These are phyloP conservation scores for Phoxinus dragarum DNA, from an alignment of 2,797 vertebrate genomes.

Conservation along the genomic window DNA sequence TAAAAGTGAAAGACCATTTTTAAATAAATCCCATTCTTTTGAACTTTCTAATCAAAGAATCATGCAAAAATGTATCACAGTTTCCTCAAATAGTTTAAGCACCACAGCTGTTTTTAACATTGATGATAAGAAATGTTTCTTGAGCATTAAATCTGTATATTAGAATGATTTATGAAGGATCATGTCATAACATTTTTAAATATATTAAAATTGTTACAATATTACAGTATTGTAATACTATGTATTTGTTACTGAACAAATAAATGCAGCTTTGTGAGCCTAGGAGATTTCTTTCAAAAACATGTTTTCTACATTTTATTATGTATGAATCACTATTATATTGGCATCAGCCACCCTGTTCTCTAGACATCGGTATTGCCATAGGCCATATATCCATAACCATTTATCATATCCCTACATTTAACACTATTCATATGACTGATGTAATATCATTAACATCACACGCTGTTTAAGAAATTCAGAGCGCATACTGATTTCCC, in stretches of 20 bases:
- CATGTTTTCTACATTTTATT: not conserved
- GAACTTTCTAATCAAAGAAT: not conserved
- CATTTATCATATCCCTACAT: slow-evolving; percentile 4
- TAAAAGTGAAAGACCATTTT: not conserved
- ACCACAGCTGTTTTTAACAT: not conserved
- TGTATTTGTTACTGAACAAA: too few relatives aligned
- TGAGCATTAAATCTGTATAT: not conserved
- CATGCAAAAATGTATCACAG: not conserved
- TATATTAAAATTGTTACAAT: too few relatives aligned
- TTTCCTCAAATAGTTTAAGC: not conserved
- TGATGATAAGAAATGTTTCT: not conserved
- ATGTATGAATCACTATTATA: not conserved
- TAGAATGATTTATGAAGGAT: not conserved
- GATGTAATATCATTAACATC: slow-evolving; percentile 7
- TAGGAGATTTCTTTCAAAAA: not conserved
- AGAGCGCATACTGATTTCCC: slow-evolving; percentile 12
- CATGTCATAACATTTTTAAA: not conserved
- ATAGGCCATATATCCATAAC: not conserved
- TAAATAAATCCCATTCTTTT: too few relatives aligned
- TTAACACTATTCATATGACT: slow-evolving; percentile 20
- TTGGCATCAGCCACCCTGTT: not conserved
- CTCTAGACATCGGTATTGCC: not conserved
- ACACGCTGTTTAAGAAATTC: slow-evolving; percentile 2
- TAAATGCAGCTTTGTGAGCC: not conserved
- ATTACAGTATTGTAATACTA: too few relatives aligned